Conservation (phyloP, 2,888 invertebrate genomes). For the Noctua janthina region DNA sequence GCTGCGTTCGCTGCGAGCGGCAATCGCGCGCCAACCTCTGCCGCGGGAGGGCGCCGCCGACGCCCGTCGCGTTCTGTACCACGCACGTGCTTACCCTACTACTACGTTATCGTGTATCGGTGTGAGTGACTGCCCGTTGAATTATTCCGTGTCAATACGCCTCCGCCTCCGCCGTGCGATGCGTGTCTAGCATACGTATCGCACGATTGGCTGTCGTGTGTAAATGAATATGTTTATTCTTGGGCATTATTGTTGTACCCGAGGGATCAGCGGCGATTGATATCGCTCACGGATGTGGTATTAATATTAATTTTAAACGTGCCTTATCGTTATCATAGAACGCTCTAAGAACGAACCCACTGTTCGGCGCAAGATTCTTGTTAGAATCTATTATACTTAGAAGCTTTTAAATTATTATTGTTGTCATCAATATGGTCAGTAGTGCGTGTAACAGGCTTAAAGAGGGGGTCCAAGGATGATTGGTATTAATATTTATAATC, state of each 20-base stretch:
- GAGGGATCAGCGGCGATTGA: slow-evolving; percentile 80
- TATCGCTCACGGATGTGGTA: slow-evolving; percentile 79
- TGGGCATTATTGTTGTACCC: slow-evolving; percentile 83
- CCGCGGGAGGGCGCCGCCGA: slow-evolving; percentile 86
- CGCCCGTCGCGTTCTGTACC: slow-evolving; percentile 73
- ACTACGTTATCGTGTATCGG: slow-evolving; percentile 74
- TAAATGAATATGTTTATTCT: slow-evolving; percentile 86
- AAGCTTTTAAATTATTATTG: slow-evolving; percentile 49
- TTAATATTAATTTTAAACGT: slow-evolving; percentile 76
- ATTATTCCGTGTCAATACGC: slow-evolving; percentile 86
- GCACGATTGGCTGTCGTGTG: slow-evolving; percentile 79
- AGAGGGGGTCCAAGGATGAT: slow-evolving; percentile 55
- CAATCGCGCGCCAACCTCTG: slow-evolving; percentile 88
- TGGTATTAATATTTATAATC: slow-evolving; percentile 68
- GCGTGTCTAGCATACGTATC: slow-evolving; percentile 86
- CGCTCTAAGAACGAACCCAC: slow-evolving; percentile 41
- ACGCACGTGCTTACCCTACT: slow-evolving; percentile 81
- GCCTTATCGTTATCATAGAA: slow-evolving; percentile 68
- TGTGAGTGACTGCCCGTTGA: slow-evolving; percentile 84
- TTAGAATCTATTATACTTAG: slow-evolving; percentile 57
- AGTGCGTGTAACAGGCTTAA: slow-evolving; percentile 52
- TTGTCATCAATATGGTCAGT: slow-evolving; percentile 56
- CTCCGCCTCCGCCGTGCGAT: slow-evolving; percentile 76
- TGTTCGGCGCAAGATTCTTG: slow-evolving; percentile 54
- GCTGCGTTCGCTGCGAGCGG: slow-evolving; percentile 73